A percentile compares a stretch with the other conserved stretches of the same genome.
Conservation (phyloP, 2,797 vertebrate genomes). For the Tauraco hartlaubi region DNA sequence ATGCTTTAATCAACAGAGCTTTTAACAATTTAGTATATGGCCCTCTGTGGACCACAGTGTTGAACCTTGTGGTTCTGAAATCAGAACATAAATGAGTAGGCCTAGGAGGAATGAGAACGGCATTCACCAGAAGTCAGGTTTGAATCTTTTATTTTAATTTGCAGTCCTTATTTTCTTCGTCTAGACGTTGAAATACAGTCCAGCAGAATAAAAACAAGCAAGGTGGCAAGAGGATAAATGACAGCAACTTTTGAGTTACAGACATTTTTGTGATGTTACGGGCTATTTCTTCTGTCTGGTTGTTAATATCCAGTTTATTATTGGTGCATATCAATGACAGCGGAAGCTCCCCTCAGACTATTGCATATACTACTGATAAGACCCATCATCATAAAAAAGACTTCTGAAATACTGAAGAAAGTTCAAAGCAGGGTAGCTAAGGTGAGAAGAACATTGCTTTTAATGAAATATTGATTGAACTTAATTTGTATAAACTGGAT, state of each 20-base stretch:
- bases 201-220: background rate
- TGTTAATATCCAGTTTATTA: background rate
- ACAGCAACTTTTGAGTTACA: background rate
- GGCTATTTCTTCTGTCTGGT: background rate
- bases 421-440: background rate
- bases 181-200: background rate
- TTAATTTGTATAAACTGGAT: constrained; percentile 55
- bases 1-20: background rate
- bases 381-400: background rate
- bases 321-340: background rate
- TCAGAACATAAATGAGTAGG: background rate
- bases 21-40: background rate
- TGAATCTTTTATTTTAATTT: background rate
- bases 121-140: background rate
- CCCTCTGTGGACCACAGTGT: background rate
- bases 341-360: background rate
- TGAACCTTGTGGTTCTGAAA: background rate
- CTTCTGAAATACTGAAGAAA: background rate
- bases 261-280: background rate
- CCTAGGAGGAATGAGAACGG: background rate
- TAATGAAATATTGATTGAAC: constrained; percentile 11
- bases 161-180: background rate
- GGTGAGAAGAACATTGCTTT: constrained; percentile 17
- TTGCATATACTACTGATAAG: background rate
- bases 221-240: background rate